Base-by-base conservation (phyloP, 1,140 invertebrate genomes). In the Anadara kagoshimensis region DNA sequence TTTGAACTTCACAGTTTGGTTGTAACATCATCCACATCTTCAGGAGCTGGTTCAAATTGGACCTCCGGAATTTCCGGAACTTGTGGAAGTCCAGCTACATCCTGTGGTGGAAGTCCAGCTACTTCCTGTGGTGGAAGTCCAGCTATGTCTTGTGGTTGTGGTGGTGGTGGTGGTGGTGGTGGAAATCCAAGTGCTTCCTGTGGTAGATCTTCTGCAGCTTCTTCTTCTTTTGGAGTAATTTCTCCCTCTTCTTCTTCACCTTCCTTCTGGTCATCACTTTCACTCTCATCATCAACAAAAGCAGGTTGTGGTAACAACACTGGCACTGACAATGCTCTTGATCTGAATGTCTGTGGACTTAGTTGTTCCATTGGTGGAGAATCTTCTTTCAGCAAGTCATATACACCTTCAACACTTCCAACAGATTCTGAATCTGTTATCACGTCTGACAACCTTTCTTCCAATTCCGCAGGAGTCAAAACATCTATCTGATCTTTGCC, bases 321-420 rank as follows among this genome's bases (percentile, higher is more conserved):
- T 1, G 75, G 75, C 16, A 76, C 61, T 10, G 69, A 73, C 5
- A 72, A 63, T 44, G 75, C 69, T 29, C 65, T 58, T 18, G 68
- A 59, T 22, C 69, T 51, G 64, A 59, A 22, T 20, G 47, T 26
- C 11, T 36, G 69, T 12, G 69, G 44, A 18, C 45, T 14, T 11
- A 58, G 24, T 11, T 51, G 43, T 36, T 57, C 41, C n/a, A 24
- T 36, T 57, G 58, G 53, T 4, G 58, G n/a, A 26, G 67, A 29
- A 24, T 76, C 69, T 5, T 67, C 69, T 29, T 36, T 59, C 16
- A 69, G 16, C 26, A 76, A 16, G 43, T 71, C 69, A 29, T 72
- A 76, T 22, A 59, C 58, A 1, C 69, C 75, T 14, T 72, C 64
- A 10, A 73, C 54, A 69, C 69, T 76, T 5, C 65, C 75, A 49